These are phyloP conservation scores for Tichodroma muraria DNA, from an alignment of 2,113 vertebrate genomes.

Conservation along the genomic window DNA sequence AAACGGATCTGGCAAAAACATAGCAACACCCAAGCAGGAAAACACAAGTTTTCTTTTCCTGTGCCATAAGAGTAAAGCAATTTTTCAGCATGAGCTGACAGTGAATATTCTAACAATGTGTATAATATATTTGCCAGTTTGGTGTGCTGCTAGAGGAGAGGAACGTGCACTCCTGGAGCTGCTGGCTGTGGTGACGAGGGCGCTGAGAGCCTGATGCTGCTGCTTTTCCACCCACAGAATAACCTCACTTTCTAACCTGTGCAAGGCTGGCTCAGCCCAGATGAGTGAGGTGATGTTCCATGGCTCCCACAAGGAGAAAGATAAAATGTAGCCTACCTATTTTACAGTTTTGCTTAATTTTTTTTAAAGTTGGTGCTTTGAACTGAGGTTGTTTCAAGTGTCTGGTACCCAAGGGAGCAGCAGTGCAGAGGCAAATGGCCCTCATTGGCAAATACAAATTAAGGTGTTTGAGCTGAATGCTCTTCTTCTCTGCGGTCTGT, in stretches of 20 bases:
- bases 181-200: not conserved
- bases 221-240: not conserved
- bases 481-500: not conserved
- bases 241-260: not conserved
- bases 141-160: not conserved
- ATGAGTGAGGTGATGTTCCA: not conserved
- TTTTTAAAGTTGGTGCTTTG: not conserved
- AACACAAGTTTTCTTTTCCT: not conserved
- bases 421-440: not conserved
- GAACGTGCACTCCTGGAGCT: fast-evolving
- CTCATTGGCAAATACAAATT: not conserved
- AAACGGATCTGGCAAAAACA: not conserved
- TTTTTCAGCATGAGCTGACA: not conserved
- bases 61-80: not conserved
- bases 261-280: not conserved
- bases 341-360: not conserved
- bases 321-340: not conserved
- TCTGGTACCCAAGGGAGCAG: not conserved
- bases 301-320: not conserved
- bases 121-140: fast-evolving
- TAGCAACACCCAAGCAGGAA: not conserved
- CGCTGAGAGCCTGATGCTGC: not conserved
- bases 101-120: not conserved
- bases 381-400: not conserved
- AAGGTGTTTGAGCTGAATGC: not conserved